These are phyloP conservation scores for Eufriesea mexicana DNA, from an alignment of 1,140 invertebrate genomes.

Conservation along the genomic window DNA sequence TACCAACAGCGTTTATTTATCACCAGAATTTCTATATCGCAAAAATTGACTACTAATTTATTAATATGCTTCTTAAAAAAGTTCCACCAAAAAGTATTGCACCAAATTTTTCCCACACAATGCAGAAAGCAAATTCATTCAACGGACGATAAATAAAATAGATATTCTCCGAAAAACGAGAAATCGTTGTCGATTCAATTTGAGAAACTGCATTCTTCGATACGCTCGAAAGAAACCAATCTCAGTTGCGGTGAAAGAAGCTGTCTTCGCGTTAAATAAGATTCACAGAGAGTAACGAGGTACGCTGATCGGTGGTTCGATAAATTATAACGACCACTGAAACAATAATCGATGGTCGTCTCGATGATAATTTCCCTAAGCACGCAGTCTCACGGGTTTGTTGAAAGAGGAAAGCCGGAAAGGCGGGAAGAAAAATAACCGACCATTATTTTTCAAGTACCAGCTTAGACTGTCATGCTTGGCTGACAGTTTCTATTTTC, in stretches of 20 bases:
- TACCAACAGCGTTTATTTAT: too few species aligned
- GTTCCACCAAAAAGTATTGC: too few species aligned
- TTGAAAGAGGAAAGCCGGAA: neutral
- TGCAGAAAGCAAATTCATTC: too few species aligned
- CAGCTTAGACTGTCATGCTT: neutral
- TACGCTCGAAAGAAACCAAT: neutral
- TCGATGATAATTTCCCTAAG: slow-evolving; percentile 14
- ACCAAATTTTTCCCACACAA: too few species aligned
- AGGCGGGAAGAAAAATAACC: neutral
- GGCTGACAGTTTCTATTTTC: slow-evolving; percentile 11
- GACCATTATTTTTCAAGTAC: slow-evolving; percentile 13
- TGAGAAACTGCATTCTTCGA: neutral
- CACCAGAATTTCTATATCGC: too few species aligned
- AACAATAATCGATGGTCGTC: slow-evolving; percentile 34
- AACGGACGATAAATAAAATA: too few species aligned
- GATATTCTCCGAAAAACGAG: neutral
- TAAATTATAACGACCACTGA: slow-evolving; percentile 23
- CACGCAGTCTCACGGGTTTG: neutral
- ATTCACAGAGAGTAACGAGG: neutral
- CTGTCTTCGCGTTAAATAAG: slow-evolving; percentile 9
- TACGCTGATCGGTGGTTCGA: neutral
- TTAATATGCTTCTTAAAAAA: too few species aligned
- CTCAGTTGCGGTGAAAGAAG: slow-evolving; percentile 4
- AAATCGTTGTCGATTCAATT: neutral
- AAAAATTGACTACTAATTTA: too few species aligned